Conservation (phyloP, 2,797 vertebrate species). For the Fratercula arctica region DNA sequence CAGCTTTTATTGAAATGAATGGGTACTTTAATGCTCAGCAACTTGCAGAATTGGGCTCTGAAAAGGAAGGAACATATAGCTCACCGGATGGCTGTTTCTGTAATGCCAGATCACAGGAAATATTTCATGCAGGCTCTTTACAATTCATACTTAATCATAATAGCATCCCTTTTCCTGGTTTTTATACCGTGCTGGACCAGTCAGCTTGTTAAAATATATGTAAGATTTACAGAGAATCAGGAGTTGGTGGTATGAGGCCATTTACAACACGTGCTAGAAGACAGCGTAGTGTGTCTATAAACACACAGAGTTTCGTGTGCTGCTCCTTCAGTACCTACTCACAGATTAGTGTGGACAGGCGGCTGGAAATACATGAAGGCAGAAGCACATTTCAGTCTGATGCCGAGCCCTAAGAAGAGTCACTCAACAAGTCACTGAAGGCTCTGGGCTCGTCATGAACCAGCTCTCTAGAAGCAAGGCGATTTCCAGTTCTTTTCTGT, state of each 20-base stretch:
- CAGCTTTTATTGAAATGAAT: not conserved
- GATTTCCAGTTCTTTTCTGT: not conserved
- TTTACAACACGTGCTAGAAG: not conserved
- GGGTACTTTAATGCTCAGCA: not conserved
- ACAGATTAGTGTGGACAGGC: not conserved
- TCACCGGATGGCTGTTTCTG: not conserved
- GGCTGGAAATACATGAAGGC: not conserved
- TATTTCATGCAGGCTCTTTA: not conserved
- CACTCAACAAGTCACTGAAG: not conserved
- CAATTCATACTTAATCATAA: slow-evolving; percentile 21
- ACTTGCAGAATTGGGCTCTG: not conserved
- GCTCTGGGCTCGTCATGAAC: not conserved
- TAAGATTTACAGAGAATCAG: not conserved
- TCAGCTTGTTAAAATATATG: not conserved
- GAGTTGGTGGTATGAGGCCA: not conserved
- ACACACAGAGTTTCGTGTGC: not conserved
- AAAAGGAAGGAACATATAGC: not conserved
- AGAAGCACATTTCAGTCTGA: not conserved
- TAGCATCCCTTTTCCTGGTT: not conserved
- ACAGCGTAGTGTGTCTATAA: not conserved
- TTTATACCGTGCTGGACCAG: not conserved
- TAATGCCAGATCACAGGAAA: slow-evolving; percentile 18
- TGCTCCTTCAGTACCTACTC: not conserved
- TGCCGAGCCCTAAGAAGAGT: not conserved
- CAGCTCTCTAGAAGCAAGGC: not conserved